A percentile compares a stretch with the other conserved stretches of the same genome.
Conservation (phyloP, 2,888 invertebrate genomes). For the Blastobasis lacticolella region DNA sequence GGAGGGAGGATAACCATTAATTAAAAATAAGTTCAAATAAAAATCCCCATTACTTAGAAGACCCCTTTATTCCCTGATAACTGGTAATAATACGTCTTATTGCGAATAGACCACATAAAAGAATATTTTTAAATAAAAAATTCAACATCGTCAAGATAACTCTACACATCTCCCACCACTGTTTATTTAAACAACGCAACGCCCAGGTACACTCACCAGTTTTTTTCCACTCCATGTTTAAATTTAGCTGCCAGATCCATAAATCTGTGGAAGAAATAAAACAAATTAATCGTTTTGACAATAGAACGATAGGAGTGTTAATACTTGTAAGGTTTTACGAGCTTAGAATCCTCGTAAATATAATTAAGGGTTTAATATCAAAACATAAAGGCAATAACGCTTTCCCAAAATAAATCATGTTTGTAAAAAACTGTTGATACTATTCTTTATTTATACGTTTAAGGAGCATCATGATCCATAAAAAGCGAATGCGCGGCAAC, state of each 20-base stretch:
- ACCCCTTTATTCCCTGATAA: no score
- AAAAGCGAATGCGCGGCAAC: slow-evolving; percentile 48
- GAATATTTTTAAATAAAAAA: no score
- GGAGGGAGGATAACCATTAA: no score
- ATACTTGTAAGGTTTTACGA: slow-evolving; percentile 27
- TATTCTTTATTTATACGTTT: slow-evolving; percentile 64
- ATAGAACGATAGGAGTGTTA: slow-evolving; percentile 11
- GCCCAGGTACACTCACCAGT: slow-evolving; percentile 34
- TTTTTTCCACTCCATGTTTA: slow-evolving; percentile 36
- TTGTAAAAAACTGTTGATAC: slow-evolving; percentile 56
- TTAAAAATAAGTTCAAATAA: no score
- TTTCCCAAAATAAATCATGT: slow-evolving; percentile 51
- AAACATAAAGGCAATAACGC: slow-evolving; percentile 32
- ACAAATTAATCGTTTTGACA: slow-evolving; percentile 18
- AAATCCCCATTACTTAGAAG: no score
- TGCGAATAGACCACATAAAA: no score
- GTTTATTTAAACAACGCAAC: slow-evolving; percentile 20
- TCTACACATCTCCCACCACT: no score
- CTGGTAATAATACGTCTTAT: no score
- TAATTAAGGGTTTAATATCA: slow-evolving; percentile 38
- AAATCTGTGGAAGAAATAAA: slow-evolving; percentile 43
- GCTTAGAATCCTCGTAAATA: slow-evolving; percentile 37
- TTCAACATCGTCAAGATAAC: no score
- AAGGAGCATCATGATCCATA: slow-evolving; percentile 63
- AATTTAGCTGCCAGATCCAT: slow-evolving; percentile 32